These are phyloP conservation scores for Unio delphinus DNA, from an alignment of 2,888 invertebrate genomes.

Conservation along the genomic window DNA sequence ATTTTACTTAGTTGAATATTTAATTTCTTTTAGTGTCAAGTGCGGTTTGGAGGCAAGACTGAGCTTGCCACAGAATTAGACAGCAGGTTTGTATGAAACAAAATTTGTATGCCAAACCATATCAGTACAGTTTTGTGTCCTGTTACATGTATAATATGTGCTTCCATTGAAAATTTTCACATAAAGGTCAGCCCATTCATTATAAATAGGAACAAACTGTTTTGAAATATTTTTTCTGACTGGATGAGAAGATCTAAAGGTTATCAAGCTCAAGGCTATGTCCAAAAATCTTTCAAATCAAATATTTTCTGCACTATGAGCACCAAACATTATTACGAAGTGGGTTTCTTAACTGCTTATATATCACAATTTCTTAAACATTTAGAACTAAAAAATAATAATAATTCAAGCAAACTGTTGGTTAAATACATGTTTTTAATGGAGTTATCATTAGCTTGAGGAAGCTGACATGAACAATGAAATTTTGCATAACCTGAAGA, in stretches of 20 bases:
- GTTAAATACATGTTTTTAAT: no score
- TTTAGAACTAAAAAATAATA: no score
- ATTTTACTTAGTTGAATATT: neutral
- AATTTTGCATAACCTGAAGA: no score
- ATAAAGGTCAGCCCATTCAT: neutral
- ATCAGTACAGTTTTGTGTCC: neutral
- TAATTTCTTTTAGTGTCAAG: conserved; percentile 78
- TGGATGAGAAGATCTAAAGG: neutral
- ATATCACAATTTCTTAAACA: no score
- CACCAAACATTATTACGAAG: no score
- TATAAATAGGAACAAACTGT: neutral
- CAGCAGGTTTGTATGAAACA: conserved; percentile 68
- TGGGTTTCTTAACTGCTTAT: no score
- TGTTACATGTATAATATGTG: neutral
- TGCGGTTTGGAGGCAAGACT: conserved; percentile 87
- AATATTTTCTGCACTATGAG: no score
- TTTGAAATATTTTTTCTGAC: neutral
- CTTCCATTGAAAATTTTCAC: neutral
- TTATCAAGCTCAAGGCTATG: no score
- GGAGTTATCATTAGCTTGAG: no score
- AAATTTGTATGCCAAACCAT: conserved; percentile 74
- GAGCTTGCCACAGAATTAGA: conserved; percentile 94
- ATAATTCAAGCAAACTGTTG: no score
- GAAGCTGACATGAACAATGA: no score
- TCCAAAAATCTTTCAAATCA: no score